These are phyloP conservation scores for Eudorcas thomsonii DNA, from an alignment of 2,113 vertebrate species.

Conservation along the genomic window DNA sequence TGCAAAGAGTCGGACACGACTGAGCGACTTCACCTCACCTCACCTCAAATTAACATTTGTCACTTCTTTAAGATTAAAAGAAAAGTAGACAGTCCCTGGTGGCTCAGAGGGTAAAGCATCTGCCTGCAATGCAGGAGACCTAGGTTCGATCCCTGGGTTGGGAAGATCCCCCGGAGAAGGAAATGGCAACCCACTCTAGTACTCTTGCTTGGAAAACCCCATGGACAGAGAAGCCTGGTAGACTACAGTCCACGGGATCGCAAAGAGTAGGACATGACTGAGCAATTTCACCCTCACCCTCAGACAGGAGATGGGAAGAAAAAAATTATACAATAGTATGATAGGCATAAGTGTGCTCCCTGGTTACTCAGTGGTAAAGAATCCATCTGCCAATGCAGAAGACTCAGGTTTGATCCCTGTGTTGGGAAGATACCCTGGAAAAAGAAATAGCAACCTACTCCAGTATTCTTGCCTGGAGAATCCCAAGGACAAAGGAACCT, in stretches of 20 bases:
- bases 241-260: too few relatives aligned
- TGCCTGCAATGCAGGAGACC: too few relatives aligned
- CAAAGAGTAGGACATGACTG: too few relatives aligned
- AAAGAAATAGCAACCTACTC: background rate
- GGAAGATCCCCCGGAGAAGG: too few relatives aligned
- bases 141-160: too few relatives aligned
- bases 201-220: too few relatives aligned
- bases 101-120: too few relatives aligned
- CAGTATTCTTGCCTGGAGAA: background rate
- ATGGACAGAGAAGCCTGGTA: too few relatives aligned
- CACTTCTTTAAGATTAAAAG: background rate
- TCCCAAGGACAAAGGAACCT: background rate
- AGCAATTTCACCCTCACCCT: too few relatives aligned
- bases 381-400: background rate
- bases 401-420: background rate
- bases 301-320: background rate
- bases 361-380: background rate
- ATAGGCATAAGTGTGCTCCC: background rate
- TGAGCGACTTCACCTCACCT: too few relatives aligned
- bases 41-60: background rate
- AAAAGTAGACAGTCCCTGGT: background rate
- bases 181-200: too few relatives aligned
- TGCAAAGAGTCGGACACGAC: too few relatives aligned
- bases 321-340: background rate
- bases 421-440: background rate